Base-by-base conservation (phyloP, 2,888 invertebrate species). In the Philhelius pedissequus region DNA sequence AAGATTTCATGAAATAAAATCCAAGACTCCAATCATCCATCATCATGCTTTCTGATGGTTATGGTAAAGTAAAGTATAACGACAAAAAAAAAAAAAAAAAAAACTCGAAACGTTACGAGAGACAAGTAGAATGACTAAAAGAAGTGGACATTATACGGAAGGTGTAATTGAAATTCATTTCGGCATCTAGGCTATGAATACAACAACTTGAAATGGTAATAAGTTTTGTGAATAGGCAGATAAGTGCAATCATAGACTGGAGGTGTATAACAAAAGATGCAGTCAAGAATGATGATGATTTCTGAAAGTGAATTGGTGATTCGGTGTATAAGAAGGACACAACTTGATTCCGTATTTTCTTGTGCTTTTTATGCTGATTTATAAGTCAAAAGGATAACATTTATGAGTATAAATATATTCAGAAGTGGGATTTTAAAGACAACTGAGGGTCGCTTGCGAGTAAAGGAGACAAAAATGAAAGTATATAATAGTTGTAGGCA, bases 91-190 rank as follows among this genome's bases (percentile, higher is more conserved):
- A 13, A 27, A 7, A 22, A 48, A 20, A 25, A 22, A 15, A 13
- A 27, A 15, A 3, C 2, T 27, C 3, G 7, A 27, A 27, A 18
- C 27, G 15, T 27, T 13, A 43, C 40, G 13, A 43, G 18, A 43
- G 27, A 43, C 7, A 20, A 50, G 25, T 5, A 40, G 56, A 27
- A 27, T 4, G 40, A 60, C 8, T 35, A 22, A 22, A 38, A 60
- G 22, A 25, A 60, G 22, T 30, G 25, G 20, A 32, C 27, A 30
- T 20, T 45, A 20, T 45, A 32, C 3, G 40, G 25, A 30, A 60
- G 71, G 22, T 64, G 83, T 79, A 83, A 83, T 83, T 83, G 79
- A 79, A 83, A 83, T 83, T 83, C 79, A 83, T 83, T 83, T 75
- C 60, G 79, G 79, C 64, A 74, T 79, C 64, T 68, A 45, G 18